These are phyloP conservation scores for Drosophila nigromelanica DNA, from an alignment of 1,140 invertebrate species.

Conservation along the genomic window DNA sequence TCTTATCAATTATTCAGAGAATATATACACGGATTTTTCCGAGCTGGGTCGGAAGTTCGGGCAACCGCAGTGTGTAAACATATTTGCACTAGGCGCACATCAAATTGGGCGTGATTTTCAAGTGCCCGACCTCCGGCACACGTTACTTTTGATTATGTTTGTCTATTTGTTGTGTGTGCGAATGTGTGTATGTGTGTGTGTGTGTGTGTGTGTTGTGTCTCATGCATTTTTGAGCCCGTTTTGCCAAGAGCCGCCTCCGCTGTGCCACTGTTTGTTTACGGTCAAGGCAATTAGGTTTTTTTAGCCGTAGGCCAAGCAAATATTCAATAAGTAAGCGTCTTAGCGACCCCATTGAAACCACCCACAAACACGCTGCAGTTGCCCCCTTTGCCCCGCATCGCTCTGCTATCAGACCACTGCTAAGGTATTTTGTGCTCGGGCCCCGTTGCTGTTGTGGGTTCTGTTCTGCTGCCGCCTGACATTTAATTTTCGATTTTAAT, in stretches of 20 bases:
- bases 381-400: background rate
- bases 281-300: constrained; percentile 82
- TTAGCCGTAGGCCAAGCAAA: constrained; percentile 62
- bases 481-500: constrained; percentile 83
- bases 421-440: constrained; percentile 9
- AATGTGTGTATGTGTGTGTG: no score
- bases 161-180: constrained; percentile 72
- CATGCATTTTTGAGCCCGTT: constrained; percentile 71
- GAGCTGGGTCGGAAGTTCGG: background rate
- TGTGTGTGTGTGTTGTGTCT: constrained; percentile 23
- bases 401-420: background rate
- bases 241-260: background rate
- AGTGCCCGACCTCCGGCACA: constrained; percentile 50
- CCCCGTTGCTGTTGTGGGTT: constrained; percentile 11
- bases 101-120: constrained; percentile 81
- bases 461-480: constrained; percentile 61
- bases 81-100: constrained; percentile 75
- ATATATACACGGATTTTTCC: constrained; percentile 78
- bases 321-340: constrained; percentile 81
- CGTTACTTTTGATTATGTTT: constrained; percentile 78
- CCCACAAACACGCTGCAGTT: background rate
- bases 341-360: constrained; percentile 38
- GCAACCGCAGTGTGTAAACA: constrained; percentile 39
- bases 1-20: constrained; percentile 75
- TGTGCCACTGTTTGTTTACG: constrained; percentile 62